Evolutionary conservation across 2,797 vertebrate species (phyloP).

Genomic region (Sternotherus odoratus): DNA sequence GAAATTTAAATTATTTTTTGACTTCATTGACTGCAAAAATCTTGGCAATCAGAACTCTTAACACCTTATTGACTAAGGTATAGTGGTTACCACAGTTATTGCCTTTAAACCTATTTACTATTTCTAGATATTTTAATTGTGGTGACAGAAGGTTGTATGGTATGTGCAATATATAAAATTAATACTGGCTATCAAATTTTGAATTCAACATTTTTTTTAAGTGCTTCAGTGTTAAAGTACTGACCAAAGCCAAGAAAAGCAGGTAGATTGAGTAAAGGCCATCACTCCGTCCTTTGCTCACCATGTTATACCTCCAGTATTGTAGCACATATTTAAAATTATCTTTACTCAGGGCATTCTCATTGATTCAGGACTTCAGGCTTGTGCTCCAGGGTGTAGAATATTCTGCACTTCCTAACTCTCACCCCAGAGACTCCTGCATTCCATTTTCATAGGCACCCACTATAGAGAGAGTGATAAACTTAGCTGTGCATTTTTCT

Average conservation of each 20-base stretch:
- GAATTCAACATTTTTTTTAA: not conserved
- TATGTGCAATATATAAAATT: not conserved
- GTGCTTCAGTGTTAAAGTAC: not conserved
- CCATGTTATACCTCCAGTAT: too few relatives aligned
- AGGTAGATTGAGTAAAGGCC: not conserved
- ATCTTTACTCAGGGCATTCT: not conserved
- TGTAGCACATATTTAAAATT: too few relatives aligned
- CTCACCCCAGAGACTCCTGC: not conserved
- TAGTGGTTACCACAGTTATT: not conserved
- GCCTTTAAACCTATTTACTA: not conserved
- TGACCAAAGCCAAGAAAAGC: not conserved
- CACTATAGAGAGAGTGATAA: not conserved
- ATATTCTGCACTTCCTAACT: not conserved
- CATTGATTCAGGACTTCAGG: not conserved
- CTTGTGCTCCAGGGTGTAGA: not conserved
- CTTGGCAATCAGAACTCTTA: not conserved
- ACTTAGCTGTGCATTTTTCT: not conserved
- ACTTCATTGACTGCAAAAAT: not conserved
- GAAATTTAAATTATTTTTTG: not conserved
- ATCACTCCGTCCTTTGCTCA: not conserved
- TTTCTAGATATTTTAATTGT: not conserved
- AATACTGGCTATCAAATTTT: not conserved
- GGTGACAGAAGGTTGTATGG: not conserved
- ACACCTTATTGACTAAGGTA: not conserved
- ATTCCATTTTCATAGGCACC: not conserved